Percentiles rank a stretch among this genome's conserved stretches.
phyloP scores from a whole-genome alignment of 2,888 invertebrate species.

The Dioctria linearis region DNA sequence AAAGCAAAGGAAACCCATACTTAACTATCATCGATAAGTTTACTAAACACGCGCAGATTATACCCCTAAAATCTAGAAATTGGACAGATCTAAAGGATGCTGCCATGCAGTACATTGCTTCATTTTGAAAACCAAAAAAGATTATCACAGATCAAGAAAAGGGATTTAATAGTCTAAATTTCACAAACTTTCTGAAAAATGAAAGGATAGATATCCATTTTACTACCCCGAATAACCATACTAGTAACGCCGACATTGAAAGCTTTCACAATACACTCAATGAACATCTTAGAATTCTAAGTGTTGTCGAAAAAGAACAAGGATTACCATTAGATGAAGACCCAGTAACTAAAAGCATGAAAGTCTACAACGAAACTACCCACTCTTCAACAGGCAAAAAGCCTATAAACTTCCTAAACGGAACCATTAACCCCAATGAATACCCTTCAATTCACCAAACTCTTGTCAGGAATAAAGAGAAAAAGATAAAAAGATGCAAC shows the following conservation, averaged over 20 bases:
- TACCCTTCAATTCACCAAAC: slow-evolving; percentile 24
- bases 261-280: too few species aligned
- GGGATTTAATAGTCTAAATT: too few species aligned
- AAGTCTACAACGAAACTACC: slow-evolving; percentile 22
- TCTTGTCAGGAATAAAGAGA: slow-evolving; percentile 1
- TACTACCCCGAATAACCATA: background rate
- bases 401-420: slow-evolving; percentile 30
- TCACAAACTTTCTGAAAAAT: background rate
- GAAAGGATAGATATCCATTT: too few species aligned
- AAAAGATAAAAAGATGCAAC: slow-evolving; percentile 8
- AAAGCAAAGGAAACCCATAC: slow-evolving; percentile 31
- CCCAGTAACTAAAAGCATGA: background rate
- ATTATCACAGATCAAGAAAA: background rate
- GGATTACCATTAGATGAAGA: slow-evolving; percentile 21
- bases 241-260: slow-evolving; percentile 6
- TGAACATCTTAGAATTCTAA: too few species aligned
- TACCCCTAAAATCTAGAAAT: slow-evolving; percentile 24
- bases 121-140: slow-evolving; percentile 53
- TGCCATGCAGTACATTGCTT: slow-evolving; percentile 36
- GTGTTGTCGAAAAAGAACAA: too few species aligned
- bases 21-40: slow-evolving; percentile 45
- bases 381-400: slow-evolving; percentile 21
- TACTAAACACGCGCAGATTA: slow-evolving; percentile 45
- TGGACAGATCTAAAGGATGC: slow-evolving; percentile 37
- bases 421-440: background rate